phyloP scores from a whole-genome alignment of 2,797 vertebrate genomes.

The Anomalospiza imberbis region DNA sequence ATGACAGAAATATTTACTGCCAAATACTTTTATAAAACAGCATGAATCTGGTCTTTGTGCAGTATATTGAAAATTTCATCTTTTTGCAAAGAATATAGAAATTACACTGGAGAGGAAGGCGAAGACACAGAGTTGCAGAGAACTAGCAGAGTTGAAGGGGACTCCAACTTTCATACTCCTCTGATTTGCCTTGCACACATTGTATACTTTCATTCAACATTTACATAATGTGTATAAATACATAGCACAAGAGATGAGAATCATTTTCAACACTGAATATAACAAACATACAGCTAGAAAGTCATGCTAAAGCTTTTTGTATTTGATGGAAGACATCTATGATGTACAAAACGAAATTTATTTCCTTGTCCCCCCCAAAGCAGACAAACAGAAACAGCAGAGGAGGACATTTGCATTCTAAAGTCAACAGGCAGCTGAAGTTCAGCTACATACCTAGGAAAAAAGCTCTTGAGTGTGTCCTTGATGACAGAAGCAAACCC shows the following conservation, averaged over 20 bases:
- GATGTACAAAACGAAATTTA: neutral
- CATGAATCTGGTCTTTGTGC: neutral
- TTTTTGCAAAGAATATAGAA: neutral
- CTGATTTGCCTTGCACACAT: neutral
- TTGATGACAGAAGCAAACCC: neutral
- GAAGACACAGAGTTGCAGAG: neutral
- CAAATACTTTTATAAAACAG: neutral
- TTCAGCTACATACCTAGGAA: neutral
- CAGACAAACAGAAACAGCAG: neutral
- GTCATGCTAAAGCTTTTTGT: neutral
- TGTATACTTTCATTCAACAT: neutral
- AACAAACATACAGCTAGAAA: neutral
- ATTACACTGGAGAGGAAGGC: neutral
- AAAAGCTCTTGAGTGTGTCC: neutral
- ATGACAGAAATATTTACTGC: neutral
- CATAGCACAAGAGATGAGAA: neutral
- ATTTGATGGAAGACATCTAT: neutral
- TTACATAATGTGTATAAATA: neutral
- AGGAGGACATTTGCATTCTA: neutral
- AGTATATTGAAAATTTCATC: neutral
- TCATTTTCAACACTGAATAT: neutral
- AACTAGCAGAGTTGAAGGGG: neutral
- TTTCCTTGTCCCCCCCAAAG: neutral
- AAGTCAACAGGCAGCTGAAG: neutral
- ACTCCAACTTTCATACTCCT: neutral